Percentiles rank a stretch among this genome's conserved stretches.
These are phyloP conservation scores for Engraulis encrasicolus DNA, from an alignment of 2,113 vertebrate species.

Conservation along the genomic window DNA sequence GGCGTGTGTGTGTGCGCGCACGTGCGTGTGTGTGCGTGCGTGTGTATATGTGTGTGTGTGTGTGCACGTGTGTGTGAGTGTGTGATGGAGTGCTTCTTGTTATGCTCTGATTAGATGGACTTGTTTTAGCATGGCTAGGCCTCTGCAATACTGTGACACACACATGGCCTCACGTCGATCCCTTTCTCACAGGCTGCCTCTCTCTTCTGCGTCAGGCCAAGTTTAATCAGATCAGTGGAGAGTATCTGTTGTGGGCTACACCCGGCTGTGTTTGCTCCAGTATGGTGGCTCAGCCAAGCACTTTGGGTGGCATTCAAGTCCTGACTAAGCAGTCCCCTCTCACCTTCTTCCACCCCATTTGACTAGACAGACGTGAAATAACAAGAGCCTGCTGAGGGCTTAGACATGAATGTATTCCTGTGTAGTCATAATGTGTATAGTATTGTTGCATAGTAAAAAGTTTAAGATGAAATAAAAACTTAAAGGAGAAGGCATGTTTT, in stretches of 20 bases:
- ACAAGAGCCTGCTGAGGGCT: background rate
- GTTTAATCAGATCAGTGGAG: background rate
- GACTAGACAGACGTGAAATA: background rate
- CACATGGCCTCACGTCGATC: background rate
- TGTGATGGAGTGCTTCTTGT: slow-evolving; percentile 1
- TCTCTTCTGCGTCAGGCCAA: background rate
- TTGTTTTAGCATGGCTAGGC: background rate
- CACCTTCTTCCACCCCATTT: background rate
- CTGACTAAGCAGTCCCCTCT: background rate
- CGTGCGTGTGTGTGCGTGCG: background rate
- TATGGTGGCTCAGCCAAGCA: background rate
- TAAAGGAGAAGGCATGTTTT: too few relatives aligned
- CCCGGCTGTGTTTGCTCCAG: background rate
- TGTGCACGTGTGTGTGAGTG: background rate
- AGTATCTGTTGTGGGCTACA: background rate
- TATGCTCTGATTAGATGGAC: slow-evolving; percentile 4
- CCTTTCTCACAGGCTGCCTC: background rate
- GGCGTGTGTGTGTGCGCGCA: background rate
- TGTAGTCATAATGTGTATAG: too few relatives aligned
- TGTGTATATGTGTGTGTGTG: background rate
- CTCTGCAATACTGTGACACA: background rate
- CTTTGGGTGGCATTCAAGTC: background rate
- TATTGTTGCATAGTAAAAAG: too few relatives aligned
- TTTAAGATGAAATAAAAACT: too few relatives aligned
- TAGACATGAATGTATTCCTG: background rate